These are phyloP conservation scores for Spisula subtruncata DNA, from an alignment of 2,888 invertebrate species.

Conservation along the genomic window DNA sequence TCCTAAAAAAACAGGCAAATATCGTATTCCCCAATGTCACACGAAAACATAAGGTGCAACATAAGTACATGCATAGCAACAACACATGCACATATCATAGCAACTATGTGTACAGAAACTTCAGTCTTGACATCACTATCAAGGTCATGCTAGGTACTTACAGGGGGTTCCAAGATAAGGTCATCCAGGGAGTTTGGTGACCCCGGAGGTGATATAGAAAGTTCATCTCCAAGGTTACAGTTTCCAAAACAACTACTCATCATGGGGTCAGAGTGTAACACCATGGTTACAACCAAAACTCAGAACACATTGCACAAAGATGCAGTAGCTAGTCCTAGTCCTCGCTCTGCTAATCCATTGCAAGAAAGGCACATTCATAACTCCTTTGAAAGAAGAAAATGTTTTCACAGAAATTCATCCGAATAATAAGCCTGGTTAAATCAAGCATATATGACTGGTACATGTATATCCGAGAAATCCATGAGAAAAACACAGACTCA, in stretches of 20 bases:
- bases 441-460: background rate
- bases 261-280: slow-evolving; percentile 45
- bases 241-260: slow-evolving; percentile 54
- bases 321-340: background rate
- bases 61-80: too few relatives aligned
- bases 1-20: too few relatives aligned
- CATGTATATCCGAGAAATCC: slow-evolving; percentile 12
- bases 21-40: too few relatives aligned
- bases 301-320: background rate
- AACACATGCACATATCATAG: too few relatives aligned
- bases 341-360: background rate
- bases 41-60: too few relatives aligned
- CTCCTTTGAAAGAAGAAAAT: background rate
- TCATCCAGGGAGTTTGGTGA: slow-evolving; percentile 41
- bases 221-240: slow-evolving; percentile 60
- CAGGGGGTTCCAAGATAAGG: slow-evolving; percentile 35
- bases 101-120: too few relatives aligned
- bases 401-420: background rate
- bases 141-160: slow-evolving; percentile 31
- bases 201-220: slow-evolving; percentile 44
- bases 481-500: slow-evolving; percentile 11
- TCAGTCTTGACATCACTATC: too few relatives aligned
- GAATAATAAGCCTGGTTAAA: slow-evolving; percentile 5
- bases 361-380: slow-evolving; percentile 1
- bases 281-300: slow-evolving; percentile 33